Evolutionary conservation across 92 coral and sea anemone species (phyloP).

Genomic region (Bergia puertoricense): DNA sequence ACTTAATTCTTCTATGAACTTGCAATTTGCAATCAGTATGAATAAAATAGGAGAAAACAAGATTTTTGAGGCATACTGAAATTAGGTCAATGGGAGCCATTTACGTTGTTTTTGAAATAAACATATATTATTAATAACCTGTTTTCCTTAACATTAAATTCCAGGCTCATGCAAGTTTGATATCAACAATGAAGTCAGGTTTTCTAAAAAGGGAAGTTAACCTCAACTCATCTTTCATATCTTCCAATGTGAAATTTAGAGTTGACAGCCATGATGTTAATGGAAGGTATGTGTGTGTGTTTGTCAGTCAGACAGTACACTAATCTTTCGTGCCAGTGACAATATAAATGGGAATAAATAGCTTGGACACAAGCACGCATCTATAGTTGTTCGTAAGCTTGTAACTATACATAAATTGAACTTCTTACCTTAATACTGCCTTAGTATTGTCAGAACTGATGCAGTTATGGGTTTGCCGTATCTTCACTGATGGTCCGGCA

Average conservation of each 20-base stretch:
- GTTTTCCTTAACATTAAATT: neutral
- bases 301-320: neutral
- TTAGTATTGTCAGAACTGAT: neutral
- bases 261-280: constrained; percentile 61
- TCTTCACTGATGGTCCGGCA: too few relatives aligned
- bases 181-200: constrained; percentile 60
- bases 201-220: constrained; percentile 48
- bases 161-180: constrained; percentile 59
- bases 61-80: neutral
- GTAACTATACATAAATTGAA: neutral
- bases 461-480: too few relatives aligned
- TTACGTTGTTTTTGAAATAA: neutral
- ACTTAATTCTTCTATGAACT: neutral
- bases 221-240: constrained; percentile 49
- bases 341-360: neutral
- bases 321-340: too few relatives aligned
- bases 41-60: too few relatives aligned
- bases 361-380: too few relatives aligned
- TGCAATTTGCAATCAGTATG: neutral
- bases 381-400: neutral
- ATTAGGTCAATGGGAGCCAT: neutral
- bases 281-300: constrained; percentile 61
- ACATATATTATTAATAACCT: neutral
- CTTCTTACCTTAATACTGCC: neutral
- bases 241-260: constrained; percentile 61